Evolutionary conservation across 1,140 invertebrate species (phyloP).

Genomic region (Drosophila repleta): DNA sequence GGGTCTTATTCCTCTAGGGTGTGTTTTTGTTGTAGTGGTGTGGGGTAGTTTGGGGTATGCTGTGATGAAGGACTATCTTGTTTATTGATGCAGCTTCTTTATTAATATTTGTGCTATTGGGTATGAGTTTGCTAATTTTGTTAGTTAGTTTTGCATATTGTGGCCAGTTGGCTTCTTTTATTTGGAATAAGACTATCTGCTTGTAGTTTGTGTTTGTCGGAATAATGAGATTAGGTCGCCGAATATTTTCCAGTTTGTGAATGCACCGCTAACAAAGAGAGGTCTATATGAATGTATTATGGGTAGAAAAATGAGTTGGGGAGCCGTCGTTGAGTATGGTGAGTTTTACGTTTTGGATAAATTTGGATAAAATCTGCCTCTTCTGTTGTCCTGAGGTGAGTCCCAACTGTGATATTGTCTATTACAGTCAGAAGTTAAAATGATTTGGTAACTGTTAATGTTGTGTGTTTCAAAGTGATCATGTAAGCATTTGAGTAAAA

Average conservation of each 20-base stretch:
- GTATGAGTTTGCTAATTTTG: background rate
- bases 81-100: background rate
- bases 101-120: background rate
- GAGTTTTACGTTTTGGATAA: background rate
- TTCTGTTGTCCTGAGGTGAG: background rate
- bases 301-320: no score
- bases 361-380: no score
- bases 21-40: slow-evolving; percentile 1
- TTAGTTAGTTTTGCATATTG: no score
- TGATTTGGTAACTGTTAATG: background rate
- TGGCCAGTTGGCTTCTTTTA: no score
- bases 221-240: no score
- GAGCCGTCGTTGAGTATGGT: slow-evolving; percentile 1
- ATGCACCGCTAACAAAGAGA: background rate
- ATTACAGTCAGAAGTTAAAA: background rate
- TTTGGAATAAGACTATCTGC: no score
- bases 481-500: background rate
- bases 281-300: background rate
- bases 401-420: background rate
- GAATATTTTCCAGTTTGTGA: background rate
- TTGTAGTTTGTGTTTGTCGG: no score
- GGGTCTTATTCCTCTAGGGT: slow-evolving; percentile 1
- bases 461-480: background rate
- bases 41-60: background rate
- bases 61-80: background rate